Evolutionary conservation across 2,888 invertebrate genomes (phyloP), one percentile per base, ranked within the genome.

Genomic region (Melinopterus prodromus): DNA sequence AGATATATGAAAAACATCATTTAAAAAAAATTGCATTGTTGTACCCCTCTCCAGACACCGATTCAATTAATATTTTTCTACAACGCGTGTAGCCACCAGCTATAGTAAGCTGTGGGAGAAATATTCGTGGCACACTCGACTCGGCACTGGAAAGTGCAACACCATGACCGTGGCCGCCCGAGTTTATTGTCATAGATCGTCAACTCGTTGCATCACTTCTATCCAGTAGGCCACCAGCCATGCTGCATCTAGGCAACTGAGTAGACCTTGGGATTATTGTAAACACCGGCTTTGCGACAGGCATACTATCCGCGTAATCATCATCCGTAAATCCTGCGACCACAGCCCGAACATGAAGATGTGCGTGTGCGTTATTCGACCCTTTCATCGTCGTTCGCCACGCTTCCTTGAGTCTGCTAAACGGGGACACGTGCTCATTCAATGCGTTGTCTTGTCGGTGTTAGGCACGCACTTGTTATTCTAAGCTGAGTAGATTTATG

Each of bases 301-400:
- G 81, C 83, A 83, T 82, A 83, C 82, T 81, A 83, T 82, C 81
- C 83, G 83, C 82, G 81, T 53, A 53, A 53, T 12, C 53, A 53
- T 53, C 53, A 81, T 81, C 83, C 84, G 83, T 84, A 81, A 83
- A 83, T 84, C 84, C 84, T 84, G 53, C 53, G 12, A 53, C 53
- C 53, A 9, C 53, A 53, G 53, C 12, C 53, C 53, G 53, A 12
- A 53, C 12, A 53, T 53, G 53, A 53, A 53, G 53, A 53, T 53
- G 7, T 53, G 53, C 53, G 53, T 53, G 53, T 53, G 53, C 53
- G 53, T 53, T 53, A 53, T 53, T 12, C 53, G 7, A 53, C 12
- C 3, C 53, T 53, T 53, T 53, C 53, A 53, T 53, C 53, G 53
- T 53, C 53, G 53, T 53, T 53, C 12, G 53, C 12, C 53, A 53